Evolutionary conservation across 23 tunicate species (phyloP).

Genomic region (Styela clava): DNA sequence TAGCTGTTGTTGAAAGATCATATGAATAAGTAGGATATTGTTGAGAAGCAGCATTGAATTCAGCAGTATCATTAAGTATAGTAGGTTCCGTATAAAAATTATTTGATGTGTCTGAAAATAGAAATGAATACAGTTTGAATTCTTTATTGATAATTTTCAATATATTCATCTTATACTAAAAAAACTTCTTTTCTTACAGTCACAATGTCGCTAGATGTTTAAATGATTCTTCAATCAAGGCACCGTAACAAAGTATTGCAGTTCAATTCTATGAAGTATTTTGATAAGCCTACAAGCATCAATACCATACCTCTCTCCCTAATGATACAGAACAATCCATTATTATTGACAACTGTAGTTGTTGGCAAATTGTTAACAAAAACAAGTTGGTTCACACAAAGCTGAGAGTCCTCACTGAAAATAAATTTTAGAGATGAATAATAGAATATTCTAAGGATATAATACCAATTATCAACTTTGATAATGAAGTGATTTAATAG

Average conservation of each 20-base stretch:
- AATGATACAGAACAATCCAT: conserved; percentile 66
- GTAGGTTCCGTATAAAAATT: conserved; percentile 42
- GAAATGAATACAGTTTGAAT: too few relatives aligned
- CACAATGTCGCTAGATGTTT: too few relatives aligned
- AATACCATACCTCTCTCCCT: conserved; percentile 37
- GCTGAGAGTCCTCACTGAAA: conserved; percentile 17
- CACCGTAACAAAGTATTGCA: too few relatives aligned
- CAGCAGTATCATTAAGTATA: conserved; percentile 20
- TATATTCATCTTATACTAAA: too few relatives aligned
- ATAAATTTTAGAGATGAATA: background rate
- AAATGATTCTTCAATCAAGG: too few relatives aligned
- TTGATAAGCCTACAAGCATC: too few relatives aligned
- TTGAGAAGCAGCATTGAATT: conserved; percentile 26
- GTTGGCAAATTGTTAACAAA: conserved; percentile 46
- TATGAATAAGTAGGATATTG: conserved; percentile 34
- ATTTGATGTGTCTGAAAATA: conserved; percentile 19
- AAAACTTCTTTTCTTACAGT: too few relatives aligned
- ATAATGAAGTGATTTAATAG: too few relatives aligned
- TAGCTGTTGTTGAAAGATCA: conserved; percentile 21
- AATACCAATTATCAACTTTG: background rate
- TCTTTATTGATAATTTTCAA: too few relatives aligned
- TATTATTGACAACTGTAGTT: conserved; percentile 18
- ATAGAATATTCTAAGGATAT: background rate
- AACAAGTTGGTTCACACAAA: conserved; percentile 42
- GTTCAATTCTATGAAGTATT: too few relatives aligned